Percentiles rank a stretch among this genome's conserved stretches.
Conservation (phyloP, 2,113 vertebrate genomes). For the Hippoglossus stenolepis region DNA sequence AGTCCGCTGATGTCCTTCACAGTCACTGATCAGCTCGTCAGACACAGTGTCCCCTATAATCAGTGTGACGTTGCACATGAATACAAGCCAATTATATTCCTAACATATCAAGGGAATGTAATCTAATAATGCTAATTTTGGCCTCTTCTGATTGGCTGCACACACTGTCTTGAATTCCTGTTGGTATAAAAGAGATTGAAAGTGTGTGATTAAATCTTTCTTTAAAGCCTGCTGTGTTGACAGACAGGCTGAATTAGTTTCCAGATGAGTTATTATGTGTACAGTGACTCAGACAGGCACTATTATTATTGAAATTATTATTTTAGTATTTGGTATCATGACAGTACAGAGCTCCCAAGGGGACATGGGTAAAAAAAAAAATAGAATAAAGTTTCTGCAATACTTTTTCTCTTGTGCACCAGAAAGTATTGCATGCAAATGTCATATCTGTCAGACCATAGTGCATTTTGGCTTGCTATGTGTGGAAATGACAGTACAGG, state of each 20-base stretch:
- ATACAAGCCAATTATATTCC: background rate
- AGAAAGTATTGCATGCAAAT: too few species aligned
- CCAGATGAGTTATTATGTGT: background rate
- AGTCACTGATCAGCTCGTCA: background rate
- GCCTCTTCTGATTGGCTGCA: background rate
- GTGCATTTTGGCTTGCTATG: too few species aligned
- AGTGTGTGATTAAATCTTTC: background rate
- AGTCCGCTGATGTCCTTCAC: background rate
- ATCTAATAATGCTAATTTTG: slow-evolving; percentile 2
- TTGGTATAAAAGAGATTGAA: background rate
- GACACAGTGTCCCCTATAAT: background rate
- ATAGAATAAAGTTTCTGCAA: too few species aligned
- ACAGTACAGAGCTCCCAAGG: too few species aligned
- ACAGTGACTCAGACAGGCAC: background rate
- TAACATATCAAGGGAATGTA: background rate
- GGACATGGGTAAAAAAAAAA: too few species aligned
- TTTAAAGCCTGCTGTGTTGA: background rate
- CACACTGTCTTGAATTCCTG: background rate
- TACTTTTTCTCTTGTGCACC: too few species aligned
- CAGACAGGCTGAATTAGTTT: background rate
- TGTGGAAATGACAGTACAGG: too few species aligned
- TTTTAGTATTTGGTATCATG: too few species aligned
- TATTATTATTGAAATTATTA: background rate
- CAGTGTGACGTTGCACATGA: background rate
- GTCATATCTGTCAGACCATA: too few species aligned